Evolutionary conservation across 2,888 invertebrate species (phyloP), one percentile per base, ranked within the genome.

Genomic region (Luffia ferchaultella): DNA sequence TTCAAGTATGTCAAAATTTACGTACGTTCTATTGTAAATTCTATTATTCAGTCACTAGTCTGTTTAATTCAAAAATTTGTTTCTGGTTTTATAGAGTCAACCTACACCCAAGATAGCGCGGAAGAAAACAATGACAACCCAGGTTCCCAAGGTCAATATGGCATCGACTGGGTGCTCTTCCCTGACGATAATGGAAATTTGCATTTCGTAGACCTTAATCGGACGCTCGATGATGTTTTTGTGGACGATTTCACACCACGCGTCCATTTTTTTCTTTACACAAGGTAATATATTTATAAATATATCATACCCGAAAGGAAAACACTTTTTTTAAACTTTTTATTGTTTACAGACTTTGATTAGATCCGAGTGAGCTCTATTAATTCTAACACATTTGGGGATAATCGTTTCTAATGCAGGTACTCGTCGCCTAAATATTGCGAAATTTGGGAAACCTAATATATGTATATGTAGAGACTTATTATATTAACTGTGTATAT

Each of bases 101-200:
- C 30, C 3, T 7, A 7, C 30, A 30, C 30, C 3, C 30, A 12
- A 12, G 30, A 30, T 12, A 12, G 5, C 30, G 30, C 12, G 30
- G 30, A 30, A 30, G 30, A 3, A 3, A 12, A 30, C 30, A 12
- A 30, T 12, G 30, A 30, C 30, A 12, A 30, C 5, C 30, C 30
- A 12, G 12, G 30, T 30, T 12, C 30, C 12, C 12, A 3, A 30
- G 30, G 46, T 2, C 2, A 2, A 19, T 49, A 49, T 49, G 49
- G 49, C 12, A 49, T n/a, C 2, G 49, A 49, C 20, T 49, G 49
- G 49, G 49, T 49, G 2, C 42, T 49, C 2, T 49, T 49, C 43
- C 49, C 49, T 15, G 49, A 43, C 16, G 49, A 49, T 19, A n/a
- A 19, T 19, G 49, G 20, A 20, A 18, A 12, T 19, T 16, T 49